Evolutionary conservation across 2,888 invertebrate genomes (phyloP).

Genomic region (Chydorus sphaericus): DNA sequence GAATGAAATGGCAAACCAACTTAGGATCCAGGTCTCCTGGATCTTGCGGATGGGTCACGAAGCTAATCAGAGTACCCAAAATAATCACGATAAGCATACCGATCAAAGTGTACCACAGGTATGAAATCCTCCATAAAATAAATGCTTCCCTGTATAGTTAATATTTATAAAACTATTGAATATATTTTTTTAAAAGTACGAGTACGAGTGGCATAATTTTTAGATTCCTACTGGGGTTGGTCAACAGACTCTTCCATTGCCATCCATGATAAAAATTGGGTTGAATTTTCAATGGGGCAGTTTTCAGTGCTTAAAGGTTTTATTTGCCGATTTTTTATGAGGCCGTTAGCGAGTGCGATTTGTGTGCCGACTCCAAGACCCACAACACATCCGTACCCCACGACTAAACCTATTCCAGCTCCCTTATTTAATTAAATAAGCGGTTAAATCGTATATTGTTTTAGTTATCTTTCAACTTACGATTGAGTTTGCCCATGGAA

Average conservation of each 20-base stretch:
- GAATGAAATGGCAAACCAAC: constrained; percentile 31
- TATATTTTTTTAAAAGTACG: no score
- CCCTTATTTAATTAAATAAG: no score
- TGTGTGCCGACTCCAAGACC: constrained; percentile 28
- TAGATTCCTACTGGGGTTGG: no score
- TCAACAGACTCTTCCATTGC: no score
- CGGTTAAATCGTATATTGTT: neutral
- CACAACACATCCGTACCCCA: constrained; percentile 24
- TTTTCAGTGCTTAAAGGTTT: neutral
- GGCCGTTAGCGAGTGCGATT: constrained; percentile 3
- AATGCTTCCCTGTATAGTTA: no score
- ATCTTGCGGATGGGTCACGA: constrained; percentile 38
- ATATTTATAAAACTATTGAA: no score
- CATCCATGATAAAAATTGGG: no score
- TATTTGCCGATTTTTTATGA: neutral
- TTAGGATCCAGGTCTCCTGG: constrained; percentile 39
- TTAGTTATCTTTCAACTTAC: neutral
- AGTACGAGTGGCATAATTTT: no score
- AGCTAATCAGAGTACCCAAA: constrained; percentile 51
- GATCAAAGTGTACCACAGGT: constrained; percentile 65
- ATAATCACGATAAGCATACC: constrained; percentile 49
- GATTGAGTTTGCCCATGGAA: neutral
- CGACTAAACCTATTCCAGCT: constrained; percentile 24
- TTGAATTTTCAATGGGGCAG: no score
- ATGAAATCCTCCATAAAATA: constrained; percentile 60